phyloP scores from a whole-genome alignment of 2,113 vertebrate species.

The Tychaedon coryphoeus region DNA sequence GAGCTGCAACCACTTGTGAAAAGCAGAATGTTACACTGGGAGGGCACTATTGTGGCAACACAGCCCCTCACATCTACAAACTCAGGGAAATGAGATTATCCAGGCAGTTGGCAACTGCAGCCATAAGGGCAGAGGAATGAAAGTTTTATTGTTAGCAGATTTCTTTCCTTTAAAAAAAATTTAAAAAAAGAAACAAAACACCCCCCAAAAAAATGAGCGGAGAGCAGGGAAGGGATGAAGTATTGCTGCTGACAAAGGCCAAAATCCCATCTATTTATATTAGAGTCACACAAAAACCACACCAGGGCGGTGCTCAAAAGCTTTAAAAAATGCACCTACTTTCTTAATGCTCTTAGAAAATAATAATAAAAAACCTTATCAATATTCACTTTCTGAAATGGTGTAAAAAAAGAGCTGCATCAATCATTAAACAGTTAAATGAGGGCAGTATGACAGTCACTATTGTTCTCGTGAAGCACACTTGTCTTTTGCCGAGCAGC shows the following conservation, averaged over 20 bases:
- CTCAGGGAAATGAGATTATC: background rate
- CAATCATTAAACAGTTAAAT: conserved; percentile 68
- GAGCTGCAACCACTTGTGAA: background rate
- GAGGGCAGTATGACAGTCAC: conserved; percentile 50
- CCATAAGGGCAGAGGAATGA: background rate
- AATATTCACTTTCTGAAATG: conserved; percentile 38
- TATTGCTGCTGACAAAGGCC: conserved; percentile 15
- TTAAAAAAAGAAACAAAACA: background rate
- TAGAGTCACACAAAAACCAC: conserved; percentile 32
- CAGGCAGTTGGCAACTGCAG: conserved; percentile 6
- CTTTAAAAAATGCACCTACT: conserved; percentile 40
- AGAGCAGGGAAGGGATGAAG: conserved; percentile 13
- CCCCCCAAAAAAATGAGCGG: background rate
- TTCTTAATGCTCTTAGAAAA: conserved; percentile 55
- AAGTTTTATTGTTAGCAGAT: background rate
- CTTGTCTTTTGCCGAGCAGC: conserved; percentile 70
- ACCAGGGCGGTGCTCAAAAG: conserved; percentile 35
- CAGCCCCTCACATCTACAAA: background rate
- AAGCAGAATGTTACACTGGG: background rate
- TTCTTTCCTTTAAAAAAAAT: background rate
- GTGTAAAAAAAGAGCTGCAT: conserved; percentile 37
- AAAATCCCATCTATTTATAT: conserved; percentile 52
- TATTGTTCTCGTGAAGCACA: conserved; percentile 60
- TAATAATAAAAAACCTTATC: conserved; percentile 9
- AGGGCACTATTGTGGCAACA: conserved; percentile 50